phyloP scores from a whole-genome alignment of 2,797 vertebrate species.

The Sebastes iracundus region DNA sequence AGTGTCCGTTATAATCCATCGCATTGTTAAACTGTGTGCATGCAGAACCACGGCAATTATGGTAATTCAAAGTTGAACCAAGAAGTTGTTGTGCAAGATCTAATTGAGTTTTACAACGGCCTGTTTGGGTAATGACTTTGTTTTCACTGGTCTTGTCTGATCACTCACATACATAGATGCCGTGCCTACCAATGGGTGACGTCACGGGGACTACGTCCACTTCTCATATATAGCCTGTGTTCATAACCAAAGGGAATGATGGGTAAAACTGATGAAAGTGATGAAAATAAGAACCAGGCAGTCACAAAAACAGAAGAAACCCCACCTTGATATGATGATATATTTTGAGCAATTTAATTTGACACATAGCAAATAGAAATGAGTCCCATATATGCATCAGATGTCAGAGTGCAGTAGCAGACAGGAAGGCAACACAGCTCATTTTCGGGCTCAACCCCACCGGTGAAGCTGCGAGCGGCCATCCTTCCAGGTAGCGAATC shows the following conservation, averaged over 20 bases:
- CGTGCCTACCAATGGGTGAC: neutral
- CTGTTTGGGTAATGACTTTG: neutral
- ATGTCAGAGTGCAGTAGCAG: neutral
- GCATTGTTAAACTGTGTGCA: neutral
- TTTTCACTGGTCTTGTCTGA: neutral
- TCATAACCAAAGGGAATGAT: neutral
- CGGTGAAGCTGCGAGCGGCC: neutral
- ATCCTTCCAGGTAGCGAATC: conserved; percentile 12
- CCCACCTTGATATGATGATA: too few species aligned
- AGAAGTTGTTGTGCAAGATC: neutral
- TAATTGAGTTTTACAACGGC: neutral
- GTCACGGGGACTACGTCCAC: too few species aligned
- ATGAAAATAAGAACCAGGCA: neutral
- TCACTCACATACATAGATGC: neutral
- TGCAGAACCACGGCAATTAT: neutral
- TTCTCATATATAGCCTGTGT: neutral
- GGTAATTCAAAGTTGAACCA: neutral
- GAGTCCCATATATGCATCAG: neutral
- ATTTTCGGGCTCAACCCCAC: neutral
- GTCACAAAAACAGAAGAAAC: neutral
- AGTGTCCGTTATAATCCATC: neutral
- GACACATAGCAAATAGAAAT: neutral
- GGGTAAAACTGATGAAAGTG: neutral
- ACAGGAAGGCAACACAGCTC: neutral
- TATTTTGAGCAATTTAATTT: neutral